Percentiles rank a stretch among this genome's conserved stretches.
phyloP scores from a whole-genome alignment of 2,888 invertebrate genomes.

The Boloria euphrosyne region DNA sequence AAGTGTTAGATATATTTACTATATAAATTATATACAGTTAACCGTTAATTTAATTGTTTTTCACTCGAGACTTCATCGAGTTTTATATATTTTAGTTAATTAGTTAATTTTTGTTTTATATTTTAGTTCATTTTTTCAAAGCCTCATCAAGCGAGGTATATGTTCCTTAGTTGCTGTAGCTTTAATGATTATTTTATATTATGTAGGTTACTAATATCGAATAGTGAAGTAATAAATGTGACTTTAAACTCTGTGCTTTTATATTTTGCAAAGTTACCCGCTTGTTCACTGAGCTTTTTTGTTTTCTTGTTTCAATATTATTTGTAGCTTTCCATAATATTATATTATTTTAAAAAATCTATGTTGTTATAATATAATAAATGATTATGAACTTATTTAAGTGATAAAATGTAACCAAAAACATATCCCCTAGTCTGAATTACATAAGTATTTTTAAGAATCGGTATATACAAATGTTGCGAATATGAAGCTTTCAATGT shows the following conservation, averaged over 20 bases:
- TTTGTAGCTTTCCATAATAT: not conserved
- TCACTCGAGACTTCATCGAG: constrained; percentile 9
- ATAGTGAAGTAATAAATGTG: constrained; percentile 77
- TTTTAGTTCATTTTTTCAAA: not conserved
- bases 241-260: constrained; percentile 62
- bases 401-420: constrained; percentile 74
- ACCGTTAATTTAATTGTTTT: constrained; percentile 22
- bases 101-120: not conserved
- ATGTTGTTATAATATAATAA: constrained; percentile 14
- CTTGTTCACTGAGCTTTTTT: not conserved
- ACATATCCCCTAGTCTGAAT: constrained; percentile 78
- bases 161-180: constrained; percentile 39
- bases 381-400: constrained; percentile 44
- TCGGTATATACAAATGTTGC: constrained; percentile 45
- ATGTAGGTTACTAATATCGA: constrained; percentile 53
- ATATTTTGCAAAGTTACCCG: constrained; percentile 30
- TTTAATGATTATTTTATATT: constrained; percentile 47
- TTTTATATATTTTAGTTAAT: constrained; percentile 10
- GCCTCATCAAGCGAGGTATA: constrained; percentile 6
- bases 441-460: constrained; percentile 53
- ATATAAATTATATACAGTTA: constrained; percentile 51
- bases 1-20: constrained; percentile 69
- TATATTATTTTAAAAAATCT: constrained; percentile 5
- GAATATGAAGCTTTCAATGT: constrained; percentile 46
- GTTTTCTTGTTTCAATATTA: constrained; percentile 1